These are phyloP conservation scores for Chloroclysta siterata DNA, from an alignment of 2,888 invertebrate genomes.

Conservation along the genomic window DNA sequence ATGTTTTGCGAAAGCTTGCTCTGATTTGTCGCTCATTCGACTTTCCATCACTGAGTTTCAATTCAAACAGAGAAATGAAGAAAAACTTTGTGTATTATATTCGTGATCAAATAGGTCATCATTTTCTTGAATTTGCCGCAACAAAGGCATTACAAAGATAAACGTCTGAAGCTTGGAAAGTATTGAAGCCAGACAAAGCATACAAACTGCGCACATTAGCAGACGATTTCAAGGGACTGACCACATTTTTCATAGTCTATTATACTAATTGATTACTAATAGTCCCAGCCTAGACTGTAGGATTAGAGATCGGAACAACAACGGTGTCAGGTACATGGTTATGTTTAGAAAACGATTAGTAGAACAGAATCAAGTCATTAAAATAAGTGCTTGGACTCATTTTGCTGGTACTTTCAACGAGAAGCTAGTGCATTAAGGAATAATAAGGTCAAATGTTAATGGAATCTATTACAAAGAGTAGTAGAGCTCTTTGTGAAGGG, in stretches of 20 bases:
- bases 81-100: slow-evolving; percentile 4
- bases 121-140: slow-evolving; percentile 26
- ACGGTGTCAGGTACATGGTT: slow-evolving; percentile 36
- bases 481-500: too few species aligned
- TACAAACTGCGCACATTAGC: slow-evolving; percentile 31
- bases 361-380: slow-evolving; percentile 42
- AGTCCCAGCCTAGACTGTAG: slow-evolving; percentile 28
- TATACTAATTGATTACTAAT: slow-evolving; percentile 51
- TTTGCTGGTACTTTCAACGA: slow-evolving; percentile 37
- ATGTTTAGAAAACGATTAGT: slow-evolving; percentile 37
- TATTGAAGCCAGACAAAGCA: slow-evolving; percentile 26
- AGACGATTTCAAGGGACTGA: slow-evolving; percentile 20
- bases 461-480: too few species aligned
- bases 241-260: slow-evolving; percentile 40
- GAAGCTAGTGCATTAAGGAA: slow-evolving; percentile 21
- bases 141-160: slow-evolving; percentile 22
- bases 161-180: slow-evolving; percentile 19
- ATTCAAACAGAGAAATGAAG: slow-evolving; percentile 7
- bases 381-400: slow-evolving; percentile 42
- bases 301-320: slow-evolving; percentile 32
- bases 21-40: not conserved
- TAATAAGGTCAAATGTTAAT: slow-evolving; percentile 5
- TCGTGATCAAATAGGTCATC: slow-evolving; percentile 11
- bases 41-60: not conserved
- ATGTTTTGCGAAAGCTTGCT: slow-evolving; percentile 1